A percentile compares a stretch with the other conserved stretches of the same genome.
These are phyloP conservation scores for Microctenopoma steveboyesi DNA, from an alignment of 2,797 vertebrate species.

Conservation along the genomic window DNA sequence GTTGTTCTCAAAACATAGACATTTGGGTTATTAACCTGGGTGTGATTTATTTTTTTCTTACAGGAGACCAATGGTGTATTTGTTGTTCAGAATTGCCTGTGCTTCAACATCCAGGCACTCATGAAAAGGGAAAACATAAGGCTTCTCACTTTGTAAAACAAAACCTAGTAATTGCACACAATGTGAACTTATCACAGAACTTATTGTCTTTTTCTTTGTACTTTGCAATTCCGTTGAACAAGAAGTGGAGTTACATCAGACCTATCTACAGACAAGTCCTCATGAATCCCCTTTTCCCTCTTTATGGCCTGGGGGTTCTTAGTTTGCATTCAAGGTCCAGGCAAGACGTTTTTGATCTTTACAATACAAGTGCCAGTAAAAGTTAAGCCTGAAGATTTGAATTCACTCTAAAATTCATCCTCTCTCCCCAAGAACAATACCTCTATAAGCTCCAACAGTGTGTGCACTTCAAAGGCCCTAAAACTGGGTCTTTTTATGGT, in stretches of 20 bases:
- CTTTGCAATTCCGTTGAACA: slow-evolving; percentile 39
- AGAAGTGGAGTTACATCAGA: slow-evolving; percentile 57
- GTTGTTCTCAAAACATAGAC: slow-evolving; percentile 28
- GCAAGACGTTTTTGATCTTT: slow-evolving; percentile 78
- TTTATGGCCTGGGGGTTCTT: slow-evolving; percentile 57
- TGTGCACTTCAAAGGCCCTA: slow-evolving; percentile 83
- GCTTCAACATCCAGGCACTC: slow-evolving; percentile 25
- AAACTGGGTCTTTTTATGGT: slow-evolving; percentile 67
- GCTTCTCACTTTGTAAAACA: slow-evolving; percentile 26
- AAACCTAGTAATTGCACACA: slow-evolving; percentile 11
- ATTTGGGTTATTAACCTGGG: slow-evolving; percentile 1
- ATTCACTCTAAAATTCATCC: slow-evolving; percentile 81
- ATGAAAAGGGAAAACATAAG: slow-evolving; percentile 4
- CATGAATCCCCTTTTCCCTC: slow-evolving; percentile 41
- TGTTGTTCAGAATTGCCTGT: slow-evolving; percentile 29
- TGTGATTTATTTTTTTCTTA: not conserved
- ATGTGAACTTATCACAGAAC: slow-evolving; percentile 29
- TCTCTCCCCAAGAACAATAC: slow-evolving; percentile 73
- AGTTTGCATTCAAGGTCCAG: slow-evolving; percentile 78
- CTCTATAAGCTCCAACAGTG: slow-evolving; percentile 79
- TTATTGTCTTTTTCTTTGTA: slow-evolving; percentile 48
- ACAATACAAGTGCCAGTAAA: slow-evolving; percentile 75
- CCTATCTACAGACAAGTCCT: slow-evolving; percentile 60
- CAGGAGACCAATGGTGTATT: slow-evolving; percentile 16
- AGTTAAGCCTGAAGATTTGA: slow-evolving; percentile 79